Percentiles rank a stretch among this genome's conserved stretches.
Evolutionary conservation across 2,888 invertebrate species (phyloP).

Genomic region (Clistopyga incitator): DNA sequence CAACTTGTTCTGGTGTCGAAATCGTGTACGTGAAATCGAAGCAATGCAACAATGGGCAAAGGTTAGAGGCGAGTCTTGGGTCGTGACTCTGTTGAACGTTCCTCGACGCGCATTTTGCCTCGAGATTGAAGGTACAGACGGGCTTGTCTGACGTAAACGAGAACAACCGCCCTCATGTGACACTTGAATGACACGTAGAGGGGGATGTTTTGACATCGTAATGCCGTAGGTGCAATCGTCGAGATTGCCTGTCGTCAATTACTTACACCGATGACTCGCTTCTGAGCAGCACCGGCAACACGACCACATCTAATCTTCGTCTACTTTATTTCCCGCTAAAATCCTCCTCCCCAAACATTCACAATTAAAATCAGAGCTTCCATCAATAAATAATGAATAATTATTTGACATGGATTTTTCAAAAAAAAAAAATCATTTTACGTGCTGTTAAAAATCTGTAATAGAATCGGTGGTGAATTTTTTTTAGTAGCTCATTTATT

Average conservation of each 20-base stretch:
- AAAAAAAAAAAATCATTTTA: too few relatives aligned
- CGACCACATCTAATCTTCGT: constrained; percentile 4
- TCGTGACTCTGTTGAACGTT: constrained; percentile 49
- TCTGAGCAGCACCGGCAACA: not conserved
- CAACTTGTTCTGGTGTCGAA: not conserved
- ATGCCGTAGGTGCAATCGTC: constrained; percentile 74
- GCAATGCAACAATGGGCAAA: not conserved
- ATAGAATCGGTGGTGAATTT: too few relatives aligned
- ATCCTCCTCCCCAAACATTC: too few relatives aligned
- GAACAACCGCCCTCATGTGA: constrained; percentile 71
- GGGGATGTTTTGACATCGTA: constrained; percentile 79
- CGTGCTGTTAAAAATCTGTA: too few relatives aligned
- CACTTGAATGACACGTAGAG: constrained; percentile 82
- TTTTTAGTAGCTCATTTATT: too few relatives aligned
- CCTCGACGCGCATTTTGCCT: constrained; percentile 39
- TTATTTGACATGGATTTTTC: too few relatives aligned
- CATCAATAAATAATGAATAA: too few relatives aligned
- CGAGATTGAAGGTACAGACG: constrained; percentile 52
- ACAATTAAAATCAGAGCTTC: too few relatives aligned
- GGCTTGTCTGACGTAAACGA: constrained; percentile 33
- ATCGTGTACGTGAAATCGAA: not conserved
- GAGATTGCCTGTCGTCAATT: constrained; percentile 76
- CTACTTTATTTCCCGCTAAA: not conserved
- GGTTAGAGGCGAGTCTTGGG: constrained; percentile 23
- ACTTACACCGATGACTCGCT: constrained; percentile 73